Percentiles rank a stretch among this genome's conserved stretches.
Evolutionary conservation across 2,113 vertebrate species (phyloP).

Genomic region (Cisticola juncidis): DNA sequence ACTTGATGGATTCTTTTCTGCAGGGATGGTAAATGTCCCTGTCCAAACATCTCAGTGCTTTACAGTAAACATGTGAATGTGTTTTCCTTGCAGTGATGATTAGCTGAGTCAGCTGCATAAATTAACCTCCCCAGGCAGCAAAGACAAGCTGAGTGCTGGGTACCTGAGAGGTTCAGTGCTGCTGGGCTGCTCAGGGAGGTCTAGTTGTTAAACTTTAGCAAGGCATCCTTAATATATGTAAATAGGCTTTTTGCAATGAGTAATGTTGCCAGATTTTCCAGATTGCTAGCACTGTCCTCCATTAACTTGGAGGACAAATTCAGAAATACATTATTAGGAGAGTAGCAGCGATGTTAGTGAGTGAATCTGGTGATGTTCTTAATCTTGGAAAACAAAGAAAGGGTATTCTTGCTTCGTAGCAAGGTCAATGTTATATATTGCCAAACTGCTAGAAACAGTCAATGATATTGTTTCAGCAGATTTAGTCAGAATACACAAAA

Average conservation of each 20-base stretch:
- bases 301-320: constrained; percentile 46
- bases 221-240: constrained; percentile 37
- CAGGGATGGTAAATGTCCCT: neutral
- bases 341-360: neutral
- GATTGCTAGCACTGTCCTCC: constrained; percentile 49
- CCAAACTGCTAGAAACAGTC: neutral
- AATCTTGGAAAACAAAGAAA: neutral
- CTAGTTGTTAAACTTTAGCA: neutral
- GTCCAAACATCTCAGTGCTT: neutral
- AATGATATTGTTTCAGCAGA: neutral
- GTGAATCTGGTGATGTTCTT: neutral
- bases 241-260: constrained; percentile 41
- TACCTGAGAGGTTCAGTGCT: neutral
- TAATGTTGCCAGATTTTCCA: constrained; percentile 52
- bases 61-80: constrained; percentile 14
- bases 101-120: constrained; percentile 44
- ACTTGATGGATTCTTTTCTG: neutral
- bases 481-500: neutral
- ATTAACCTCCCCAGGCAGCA: constrained; percentile 15
- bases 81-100: neutral
- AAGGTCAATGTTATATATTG: neutral
- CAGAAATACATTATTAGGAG: neutral
- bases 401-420: neutral
- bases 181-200: neutral
- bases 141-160: neutral